A percentile compares a stretch with the other conserved stretches of the same genome.
phyloP scores from a whole-genome alignment of 2,797 vertebrate species.

The Apogon talboti region DNA sequence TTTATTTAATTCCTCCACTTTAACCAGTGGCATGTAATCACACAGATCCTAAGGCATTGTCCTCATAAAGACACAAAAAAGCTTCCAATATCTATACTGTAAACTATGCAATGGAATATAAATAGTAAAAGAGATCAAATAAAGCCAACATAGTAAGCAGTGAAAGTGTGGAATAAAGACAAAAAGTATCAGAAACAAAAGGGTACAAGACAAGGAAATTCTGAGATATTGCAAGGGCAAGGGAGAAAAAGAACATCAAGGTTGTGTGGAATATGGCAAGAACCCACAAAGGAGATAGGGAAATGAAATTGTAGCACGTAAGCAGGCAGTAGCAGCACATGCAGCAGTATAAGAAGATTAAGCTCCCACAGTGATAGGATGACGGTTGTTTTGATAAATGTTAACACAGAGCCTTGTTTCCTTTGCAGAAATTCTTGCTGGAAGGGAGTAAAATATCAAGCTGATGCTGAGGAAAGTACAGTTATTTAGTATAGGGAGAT shows the following conservation, averaged over 20 bases:
- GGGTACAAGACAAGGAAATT: slow-evolving; percentile 3
- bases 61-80: slow-evolving; percentile 7
- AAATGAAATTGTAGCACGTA: slow-evolving; percentile 25
- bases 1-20: slow-evolving; percentile 11
- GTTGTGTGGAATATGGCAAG: slow-evolving; percentile 23
- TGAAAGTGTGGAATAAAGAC: slow-evolving; percentile 1
- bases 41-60: not conserved
- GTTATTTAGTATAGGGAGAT: slow-evolving; percentile 16
- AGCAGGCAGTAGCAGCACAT: slow-evolving; percentile 16
- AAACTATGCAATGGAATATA: not conserved
- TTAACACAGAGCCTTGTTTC: slow-evolving; percentile 42
- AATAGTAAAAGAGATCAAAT: not conserved
- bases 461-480: slow-evolving; percentile 13
- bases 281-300: slow-evolving; percentile 26
- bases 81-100: not conserved
- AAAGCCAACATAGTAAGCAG: not conserved
- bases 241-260: slow-evolving; percentile 11
- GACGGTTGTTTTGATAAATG: slow-evolving; percentile 56
- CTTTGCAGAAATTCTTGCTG: slow-evolving; percentile 8
- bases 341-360: slow-evolving; percentile 47
- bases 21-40: not conserved
- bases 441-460: slow-evolving; percentile 23
- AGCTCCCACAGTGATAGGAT: slow-evolving; percentile 29
- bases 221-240: slow-evolving; percentile 5
- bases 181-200: slow-evolving; percentile 7